Conservation (phyloP, 2,888 invertebrate genomes). For the Eulithis prunata region DNA sequence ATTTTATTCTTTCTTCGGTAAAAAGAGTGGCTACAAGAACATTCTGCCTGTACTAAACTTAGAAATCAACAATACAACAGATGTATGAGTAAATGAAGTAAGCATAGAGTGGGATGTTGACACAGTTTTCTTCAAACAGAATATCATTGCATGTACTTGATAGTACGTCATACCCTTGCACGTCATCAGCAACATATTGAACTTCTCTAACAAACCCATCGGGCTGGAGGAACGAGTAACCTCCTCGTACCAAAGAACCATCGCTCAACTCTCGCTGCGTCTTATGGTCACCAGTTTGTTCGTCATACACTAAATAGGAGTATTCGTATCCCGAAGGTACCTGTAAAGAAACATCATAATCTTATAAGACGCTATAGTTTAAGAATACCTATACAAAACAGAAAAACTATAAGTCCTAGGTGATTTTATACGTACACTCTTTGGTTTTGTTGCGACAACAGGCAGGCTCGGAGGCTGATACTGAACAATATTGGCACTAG, state of each 20-base stretch:
- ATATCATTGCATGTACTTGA: no score
- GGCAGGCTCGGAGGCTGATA: constrained; percentile 63
- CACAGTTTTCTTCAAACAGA: not conserved
- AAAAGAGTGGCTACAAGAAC: no score
- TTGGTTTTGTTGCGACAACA: constrained; percentile 54
- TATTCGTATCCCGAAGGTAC: constrained; percentile 62
- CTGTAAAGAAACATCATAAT: constrained; percentile 13
- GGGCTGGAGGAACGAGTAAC: constrained; percentile 81
- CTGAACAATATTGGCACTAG: constrained; percentile 56
- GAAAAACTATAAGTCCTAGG: no score
- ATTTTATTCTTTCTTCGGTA: no score
- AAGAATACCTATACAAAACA: no score
- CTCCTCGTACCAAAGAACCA: constrained; percentile 80
- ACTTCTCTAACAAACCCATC: constrained; percentile 82
- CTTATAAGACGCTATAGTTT: no score
- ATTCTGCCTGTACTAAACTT: no score
- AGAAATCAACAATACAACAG: no score
- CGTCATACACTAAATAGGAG: constrained; percentile 82
- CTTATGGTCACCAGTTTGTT: constrained; percentile 82
- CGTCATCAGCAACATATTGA: constrained; percentile 81
- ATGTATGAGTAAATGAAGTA: no score
- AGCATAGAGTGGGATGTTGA: not conserved
- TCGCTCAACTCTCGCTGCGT: constrained; percentile 80
- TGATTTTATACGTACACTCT: constrained; percentile 56
- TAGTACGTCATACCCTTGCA: constrained; percentile 63